Evolutionary conservation across 2,797 vertebrate species (phyloP).

Genomic region (Schizothorax lantsangensis): DNA sequence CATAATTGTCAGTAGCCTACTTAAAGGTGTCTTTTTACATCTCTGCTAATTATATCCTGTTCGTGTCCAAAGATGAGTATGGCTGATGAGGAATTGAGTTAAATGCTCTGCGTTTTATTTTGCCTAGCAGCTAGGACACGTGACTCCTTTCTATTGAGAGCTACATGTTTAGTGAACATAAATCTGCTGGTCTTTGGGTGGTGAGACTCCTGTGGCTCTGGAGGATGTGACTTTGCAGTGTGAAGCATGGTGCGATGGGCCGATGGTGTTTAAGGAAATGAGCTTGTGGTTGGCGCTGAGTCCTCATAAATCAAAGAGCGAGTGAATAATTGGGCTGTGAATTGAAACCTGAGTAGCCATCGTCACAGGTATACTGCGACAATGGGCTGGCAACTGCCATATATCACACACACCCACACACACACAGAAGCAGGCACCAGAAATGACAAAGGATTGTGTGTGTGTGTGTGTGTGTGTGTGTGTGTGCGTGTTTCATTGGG

Average conservation of each 20-base stretch:
- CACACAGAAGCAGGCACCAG: background rate
- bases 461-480: constrained; percentile 38
- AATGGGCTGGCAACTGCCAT: constrained; percentile 57
- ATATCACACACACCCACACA: constrained; percentile 46
- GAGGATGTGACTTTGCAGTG: constrained; percentile 51
- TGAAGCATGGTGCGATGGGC: constrained; percentile 30
- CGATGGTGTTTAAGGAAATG: constrained; percentile 66
- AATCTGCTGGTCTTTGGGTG: constrained; percentile 24
- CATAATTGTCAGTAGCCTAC: background rate
- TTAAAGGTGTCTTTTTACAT: constrained; percentile 30
- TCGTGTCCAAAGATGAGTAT: background rate
- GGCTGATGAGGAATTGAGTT: background rate
- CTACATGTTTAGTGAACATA: constrained; percentile 37
- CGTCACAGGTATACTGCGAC: constrained; percentile 56
- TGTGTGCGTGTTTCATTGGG: constrained; percentile 15
- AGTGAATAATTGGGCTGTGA: constrained; percentile 63
- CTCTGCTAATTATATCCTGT: constrained; percentile 22
- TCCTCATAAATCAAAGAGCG: constrained; percentile 63
- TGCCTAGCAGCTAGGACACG: background rate
- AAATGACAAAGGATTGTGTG: constrained; percentile 2
- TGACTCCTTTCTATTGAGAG: constrained; percentile 1
- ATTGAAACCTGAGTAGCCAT: constrained; percentile 64
- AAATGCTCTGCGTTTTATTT: background rate
- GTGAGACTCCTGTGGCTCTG: constrained; percentile 30
- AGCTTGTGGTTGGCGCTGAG: constrained; percentile 52